Base-by-base conservation (phyloP, 2,797 vertebrate genomes). In the Alexandromys oeconomus region DNA sequence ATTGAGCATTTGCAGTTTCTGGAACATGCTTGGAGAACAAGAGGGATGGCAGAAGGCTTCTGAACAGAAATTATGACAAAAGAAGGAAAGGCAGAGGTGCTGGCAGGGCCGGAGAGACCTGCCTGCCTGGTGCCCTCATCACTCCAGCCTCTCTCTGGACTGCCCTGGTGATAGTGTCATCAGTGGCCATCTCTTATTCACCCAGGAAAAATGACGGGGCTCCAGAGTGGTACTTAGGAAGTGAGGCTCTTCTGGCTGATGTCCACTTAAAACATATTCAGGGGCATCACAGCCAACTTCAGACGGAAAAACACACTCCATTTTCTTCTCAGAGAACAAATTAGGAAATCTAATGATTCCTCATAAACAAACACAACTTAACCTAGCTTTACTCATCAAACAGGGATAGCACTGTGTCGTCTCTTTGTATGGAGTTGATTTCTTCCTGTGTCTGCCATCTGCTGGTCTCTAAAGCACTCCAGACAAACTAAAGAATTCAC, bases 101-200 rank as follows among this genome's bases (percentile, higher is more conserved):
- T 1, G 0, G 0, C 29, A 12, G 19, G 4, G 54, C 19, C 19
- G 15, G 23, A 51, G 8, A 25, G 7, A 27, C 4, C 6, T 54
- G 6, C 11, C 1, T 11, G 2, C 9, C 3, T 34, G 6, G 3
- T 19, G 0, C 9, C n/a, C 34, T 19, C 27, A 21, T 13, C 3
- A 9, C 63, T 27, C 21, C 0, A n/a, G 59, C 51, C 13, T 63
- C 48, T 37, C 89, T 57, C 40, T 5, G 29, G 34, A 51, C 27
- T 2, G 0, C 37, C 27, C 13, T 9, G 17, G 25, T 13, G n/a
- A 51, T 51, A 29, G 15, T 4, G 1, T 78, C 2, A 6, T n/a
- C 61, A 31, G 27, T 84, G 14, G 65, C n/a, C 29, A 7, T 29
- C 80, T 57, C 37, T 15, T 27, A 12, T 31, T 63, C 19, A 21